These are phyloP conservation scores for Sebastes steindachneri DNA, from an alignment of 2,797 vertebrate genomes.

Conservation along the genomic window DNA sequence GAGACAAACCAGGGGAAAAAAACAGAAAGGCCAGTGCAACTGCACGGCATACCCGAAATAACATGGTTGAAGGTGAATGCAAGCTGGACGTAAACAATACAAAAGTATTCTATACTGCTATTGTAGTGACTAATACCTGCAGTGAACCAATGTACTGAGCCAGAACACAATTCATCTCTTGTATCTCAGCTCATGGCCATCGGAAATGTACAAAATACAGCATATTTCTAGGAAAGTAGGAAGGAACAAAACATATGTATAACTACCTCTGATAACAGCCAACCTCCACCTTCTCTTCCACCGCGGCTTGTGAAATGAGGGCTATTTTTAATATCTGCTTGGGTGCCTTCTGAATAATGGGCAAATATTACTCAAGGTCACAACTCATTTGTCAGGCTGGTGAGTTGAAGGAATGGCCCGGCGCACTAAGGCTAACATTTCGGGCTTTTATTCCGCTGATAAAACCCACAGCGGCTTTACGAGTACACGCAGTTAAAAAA, in stretches of 20 bases:
- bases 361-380: constrained; percentile 86
- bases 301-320: constrained; percentile 78
- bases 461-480: constrained; percentile 78
- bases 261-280: constrained; percentile 32
- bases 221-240: background rate
- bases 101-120: background rate
- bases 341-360: constrained; percentile 83
- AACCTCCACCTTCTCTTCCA: constrained; percentile 30
- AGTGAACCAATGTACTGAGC: background rate
- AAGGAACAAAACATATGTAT: constrained; percentile 13
- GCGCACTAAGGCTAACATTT: constrained; percentile 75
- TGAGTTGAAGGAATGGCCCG: constrained; percentile 77
- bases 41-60: background rate
- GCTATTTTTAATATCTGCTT: constrained; percentile 87
- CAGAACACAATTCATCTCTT: constrained; percentile 3
- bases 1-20: too few relatives aligned
- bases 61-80: background rate
- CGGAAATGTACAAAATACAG: background rate
- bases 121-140: background rate
- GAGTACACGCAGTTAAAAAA: constrained; percentile 75
- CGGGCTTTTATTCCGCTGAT: constrained; percentile 75
- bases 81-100: background rate
- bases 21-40: too few relatives aligned
- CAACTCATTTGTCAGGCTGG: constrained; percentile 84
- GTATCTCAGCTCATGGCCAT: background rate